Base-by-base conservation (phyloP, 2,797 vertebrate genomes). In the Coregonus ussuriensis region DNA sequence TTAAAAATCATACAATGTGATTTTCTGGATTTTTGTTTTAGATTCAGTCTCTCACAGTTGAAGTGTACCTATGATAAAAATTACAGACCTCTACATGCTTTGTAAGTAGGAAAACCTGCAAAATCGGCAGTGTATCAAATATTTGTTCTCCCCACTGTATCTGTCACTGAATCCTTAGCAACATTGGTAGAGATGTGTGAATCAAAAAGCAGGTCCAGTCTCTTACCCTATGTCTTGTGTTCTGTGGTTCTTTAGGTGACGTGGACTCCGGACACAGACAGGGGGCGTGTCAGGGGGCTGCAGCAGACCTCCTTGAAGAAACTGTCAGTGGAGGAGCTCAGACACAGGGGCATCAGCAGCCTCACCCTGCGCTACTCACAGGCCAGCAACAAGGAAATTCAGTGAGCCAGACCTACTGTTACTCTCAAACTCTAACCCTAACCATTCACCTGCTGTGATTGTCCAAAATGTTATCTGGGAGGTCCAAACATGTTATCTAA, bases 301-400 rank as follows among this genome's bases (percentile, higher is more conserved):
- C 96, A 95, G 88, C 97, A 97, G 93, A 93, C 92, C 0, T 87
- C 95, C 0, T 88, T 91, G 29, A 90, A 95, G 88, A 98, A 96
- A 90, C 92, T 95, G 85, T 92, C 94, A 0, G 16, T 92, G 0
- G 83, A 93, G 51, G 93, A 78, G 80, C 85, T 97, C 68, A 92
- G 81, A 52, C 93, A 90, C 76, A 89, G 93, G 63, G 96, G 96
- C 77, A 95, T 97, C 54, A 92, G 91, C 63, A 91, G 90, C 74
- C 88, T 99, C 81, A 96, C 96, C 77, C 92, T 99, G 70, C 96
- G 95, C 14, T 99, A 99, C 92, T 97, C 96, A 90, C 92, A 96
- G 92, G 93, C 96, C 92, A 94, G 92, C 37, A 81, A 75, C 47
- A 89, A 87, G 80, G 96, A 99, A 74, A 93, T 99, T 92, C 95